Evolutionary conservation across 2,797 vertebrate genomes (phyloP).

Genomic region (Onychomys arenicola): DNA sequence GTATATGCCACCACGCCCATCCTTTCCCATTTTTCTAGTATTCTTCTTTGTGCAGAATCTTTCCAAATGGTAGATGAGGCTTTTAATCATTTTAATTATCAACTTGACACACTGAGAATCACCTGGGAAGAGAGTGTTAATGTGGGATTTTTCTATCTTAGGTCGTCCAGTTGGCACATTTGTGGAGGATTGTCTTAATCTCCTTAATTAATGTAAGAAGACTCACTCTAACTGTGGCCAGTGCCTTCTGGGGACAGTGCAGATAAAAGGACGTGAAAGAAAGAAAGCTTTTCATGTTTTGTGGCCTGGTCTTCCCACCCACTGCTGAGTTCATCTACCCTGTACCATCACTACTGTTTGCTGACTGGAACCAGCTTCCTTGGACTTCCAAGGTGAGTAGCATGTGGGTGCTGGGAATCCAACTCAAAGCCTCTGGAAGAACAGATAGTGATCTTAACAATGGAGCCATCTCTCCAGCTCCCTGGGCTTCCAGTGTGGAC

Average conservation of each 20-base stretch:
- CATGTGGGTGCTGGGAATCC: not conserved
- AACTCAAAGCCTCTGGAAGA: not conserved
- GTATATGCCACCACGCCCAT: not conserved
- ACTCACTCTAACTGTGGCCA: not conserved
- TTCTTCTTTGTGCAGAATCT: conserved; percentile 14
- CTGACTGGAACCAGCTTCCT: not conserved
- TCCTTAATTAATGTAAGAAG: not conserved
- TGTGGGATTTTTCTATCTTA: not conserved
- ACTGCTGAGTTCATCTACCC: too few relatives aligned
- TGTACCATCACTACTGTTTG: not conserved
- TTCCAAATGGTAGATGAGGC: not conserved
- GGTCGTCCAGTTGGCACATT: not conserved
- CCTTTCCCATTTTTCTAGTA: not conserved
- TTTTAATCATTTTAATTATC: not conserved
- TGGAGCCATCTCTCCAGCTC: not conserved
- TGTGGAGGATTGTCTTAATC: not conserved
- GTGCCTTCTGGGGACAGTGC: not conserved
- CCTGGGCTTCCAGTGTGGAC: not conserved
- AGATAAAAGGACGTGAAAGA: not conserved
- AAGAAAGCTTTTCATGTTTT: not conserved
- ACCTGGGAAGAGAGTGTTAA: not conserved
- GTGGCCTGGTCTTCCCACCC: not conserved
- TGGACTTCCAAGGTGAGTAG: not conserved
- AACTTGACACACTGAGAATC: not conserved
- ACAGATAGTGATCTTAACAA: not conserved